Evolutionary conservation across 2,797 vertebrate species (phyloP), one percentile per base, ranked within the genome.

Genomic region (Sebastes minor): DNA sequence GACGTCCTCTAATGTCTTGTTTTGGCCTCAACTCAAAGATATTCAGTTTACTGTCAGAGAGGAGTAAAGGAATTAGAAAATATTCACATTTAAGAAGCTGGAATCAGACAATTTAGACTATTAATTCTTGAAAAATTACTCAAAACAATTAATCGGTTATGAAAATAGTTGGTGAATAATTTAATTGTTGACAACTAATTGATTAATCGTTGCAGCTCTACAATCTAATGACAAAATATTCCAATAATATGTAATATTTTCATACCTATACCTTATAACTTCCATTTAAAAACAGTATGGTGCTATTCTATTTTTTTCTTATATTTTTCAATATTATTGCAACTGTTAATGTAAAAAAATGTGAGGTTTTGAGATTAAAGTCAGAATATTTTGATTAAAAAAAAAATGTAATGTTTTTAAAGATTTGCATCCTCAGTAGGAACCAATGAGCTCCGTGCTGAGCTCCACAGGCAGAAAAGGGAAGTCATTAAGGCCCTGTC

Each of bases 1-100:
- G 38, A 42, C 1, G 38, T 42, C 38, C 14, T 42, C 38, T 0
- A 42, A 16, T 42, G 14, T 0, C 0, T 16, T 42, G 38, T 42
- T 42, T 42, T 42, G 1, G 11, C 4, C 14, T 13, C 38, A 42
- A 42, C 38, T 16, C 38, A 42, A 38, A 13, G 6, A 0, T 42
- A 42, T 16, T 42, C 38, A 42, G 38, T 42, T 42, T 42, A 42
- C 38, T 42, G 38, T 42, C 38, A 42, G 0, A 16, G 38, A 42
- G 38, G 38, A 42, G 38, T 3, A 42, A 42, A 42, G 38, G 1
- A 14, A 42, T 14, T 14, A 42, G 38, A 42, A 16, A 6, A 38
- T 42, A 42, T 42, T 42, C 38, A 42, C 38, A 42, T 1, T 42
- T 42, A 42, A 42, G 38, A 16, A 42, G 38, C 14, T 16, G 0